Conservation (phyloP, 2,888 invertebrate species). For the Erannis defoliaria region DNA sequence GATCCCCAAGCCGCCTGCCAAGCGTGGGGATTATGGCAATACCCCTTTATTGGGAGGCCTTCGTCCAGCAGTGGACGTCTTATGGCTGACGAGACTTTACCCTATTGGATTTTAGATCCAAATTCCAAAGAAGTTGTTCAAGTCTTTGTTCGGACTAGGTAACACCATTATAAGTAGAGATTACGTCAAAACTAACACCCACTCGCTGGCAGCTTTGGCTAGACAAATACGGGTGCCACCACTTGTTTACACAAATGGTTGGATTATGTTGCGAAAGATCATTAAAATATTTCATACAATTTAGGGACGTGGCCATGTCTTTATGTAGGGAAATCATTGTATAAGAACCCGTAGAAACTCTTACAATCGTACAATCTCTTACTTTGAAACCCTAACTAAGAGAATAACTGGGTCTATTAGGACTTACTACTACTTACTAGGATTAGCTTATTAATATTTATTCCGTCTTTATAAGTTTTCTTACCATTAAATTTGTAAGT, state of each 20-base stretch:
- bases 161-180: constrained; percentile 24
- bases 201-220: constrained; percentile 33
- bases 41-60: no score
- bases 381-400: no score
- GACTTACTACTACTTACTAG: no score
- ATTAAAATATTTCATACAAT: constrained; percentile 23
- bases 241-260: constrained; percentile 31
- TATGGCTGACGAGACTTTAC: no score
- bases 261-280: constrained; percentile 31
- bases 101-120: no score
- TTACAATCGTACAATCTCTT: neutral
- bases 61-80: no score
- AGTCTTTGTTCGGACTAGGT: constrained; percentile 27
- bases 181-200: constrained; percentile 41
- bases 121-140: neutral
- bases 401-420: no score
- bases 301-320: neutral
- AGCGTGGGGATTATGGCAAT: no score
- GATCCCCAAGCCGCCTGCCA: no score
- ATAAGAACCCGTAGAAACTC: neutral
- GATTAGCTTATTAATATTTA: no score
- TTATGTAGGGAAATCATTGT: neutral
- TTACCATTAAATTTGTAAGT: no score
- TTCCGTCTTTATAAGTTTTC: no score
- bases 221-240: constrained; percentile 33